These are phyloP conservation scores for Dasysyrphus tricinctus DNA, from an alignment of 2,888 invertebrate genomes.

Conservation along the genomic window DNA sequence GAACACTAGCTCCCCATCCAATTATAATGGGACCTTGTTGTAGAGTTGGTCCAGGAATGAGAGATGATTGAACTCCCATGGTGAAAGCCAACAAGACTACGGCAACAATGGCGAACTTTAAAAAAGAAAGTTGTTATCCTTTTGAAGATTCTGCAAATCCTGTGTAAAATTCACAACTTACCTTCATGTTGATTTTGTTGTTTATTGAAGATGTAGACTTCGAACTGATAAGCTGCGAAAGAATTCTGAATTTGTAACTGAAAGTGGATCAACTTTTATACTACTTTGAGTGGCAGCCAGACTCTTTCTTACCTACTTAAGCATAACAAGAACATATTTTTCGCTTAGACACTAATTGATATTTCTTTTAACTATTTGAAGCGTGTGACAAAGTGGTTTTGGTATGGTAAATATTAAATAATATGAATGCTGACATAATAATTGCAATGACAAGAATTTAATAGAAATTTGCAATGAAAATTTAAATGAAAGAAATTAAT, in stretches of 20 bases:
- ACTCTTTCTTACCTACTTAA: background rate
- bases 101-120: slow-evolving; percentile 80
- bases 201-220: slow-evolving; percentile 75
- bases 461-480: slow-evolving; percentile 25
- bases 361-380: background rate
- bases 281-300: slow-evolving; percentile 43
- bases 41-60: slow-evolving; percentile 59
- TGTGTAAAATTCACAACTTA: background rate
- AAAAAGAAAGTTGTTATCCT: slow-evolving; percentile 14
- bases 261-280: slow-evolving; percentile 58
- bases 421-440: background rate
- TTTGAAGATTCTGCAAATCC: background rate
- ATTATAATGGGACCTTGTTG: slow-evolving; percentile 43
- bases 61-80: slow-evolving; percentile 81
- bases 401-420: background rate
- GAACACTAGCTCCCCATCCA: slow-evolving; percentile 51
- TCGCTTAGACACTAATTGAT: slow-evolving; percentile 31
- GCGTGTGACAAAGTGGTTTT: slow-evolving; percentile 29
- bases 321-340: slow-evolving; percentile 16
- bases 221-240: slow-evolving; percentile 7
- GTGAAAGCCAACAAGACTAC: slow-evolving; percentile 82
- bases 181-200: slow-evolving; percentile 66
- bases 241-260: slow-evolving; percentile 42
- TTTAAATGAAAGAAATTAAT: background rate
- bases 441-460: slow-evolving; percentile 1